phyloP scores from a whole-genome alignment of 1,140 invertebrate genomes.

The Magallana angulata region DNA sequence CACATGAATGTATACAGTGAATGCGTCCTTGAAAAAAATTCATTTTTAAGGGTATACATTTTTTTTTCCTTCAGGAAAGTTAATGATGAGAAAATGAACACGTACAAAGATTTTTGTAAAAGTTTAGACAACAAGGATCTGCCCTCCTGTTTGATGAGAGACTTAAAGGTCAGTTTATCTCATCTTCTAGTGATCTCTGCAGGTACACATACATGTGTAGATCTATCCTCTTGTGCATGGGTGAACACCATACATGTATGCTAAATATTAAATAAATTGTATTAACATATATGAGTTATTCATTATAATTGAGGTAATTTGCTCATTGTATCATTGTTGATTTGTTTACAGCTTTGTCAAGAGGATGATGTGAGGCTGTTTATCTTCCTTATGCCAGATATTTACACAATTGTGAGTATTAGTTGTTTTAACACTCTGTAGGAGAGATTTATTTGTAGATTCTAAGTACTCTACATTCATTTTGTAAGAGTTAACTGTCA shows the following conservation, averaged over 20 bases:
- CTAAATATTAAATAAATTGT: too few species aligned
- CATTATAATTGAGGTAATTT: too few species aligned
- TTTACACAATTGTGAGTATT: conserved; percentile 86
- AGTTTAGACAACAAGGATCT: conserved; percentile 85
- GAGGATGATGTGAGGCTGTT: conserved; percentile 92
- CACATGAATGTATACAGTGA: too few species aligned
- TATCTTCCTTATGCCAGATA: conserved; percentile 93
- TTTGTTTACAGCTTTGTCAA: conserved; percentile 85
- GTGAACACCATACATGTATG: neutral
- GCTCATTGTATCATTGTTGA: conserved; percentile 38
- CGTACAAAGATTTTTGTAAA: conserved; percentile 92
- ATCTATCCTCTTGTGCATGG: neutral
- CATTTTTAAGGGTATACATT: too few species aligned
- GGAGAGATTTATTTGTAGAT: too few species aligned
- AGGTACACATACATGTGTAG: too few species aligned
- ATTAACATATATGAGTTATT: too few species aligned
- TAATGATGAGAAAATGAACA: conserved; percentile 87
- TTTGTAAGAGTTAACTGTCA: too few species aligned
- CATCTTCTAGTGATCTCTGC: too few species aligned
- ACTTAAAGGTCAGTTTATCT: conserved; percentile 84
- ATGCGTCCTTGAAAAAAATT: too few species aligned
- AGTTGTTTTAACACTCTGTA: too few species aligned
- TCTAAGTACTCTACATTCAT: neutral
- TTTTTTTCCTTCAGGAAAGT: conserved; percentile 79
- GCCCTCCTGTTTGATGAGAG: conserved; percentile 87